Evolutionary conservation across 2,113 vertebrate species (phyloP), one percentile per base, ranked within the genome.

Genomic region (Pseudorasbora parva): DNA sequence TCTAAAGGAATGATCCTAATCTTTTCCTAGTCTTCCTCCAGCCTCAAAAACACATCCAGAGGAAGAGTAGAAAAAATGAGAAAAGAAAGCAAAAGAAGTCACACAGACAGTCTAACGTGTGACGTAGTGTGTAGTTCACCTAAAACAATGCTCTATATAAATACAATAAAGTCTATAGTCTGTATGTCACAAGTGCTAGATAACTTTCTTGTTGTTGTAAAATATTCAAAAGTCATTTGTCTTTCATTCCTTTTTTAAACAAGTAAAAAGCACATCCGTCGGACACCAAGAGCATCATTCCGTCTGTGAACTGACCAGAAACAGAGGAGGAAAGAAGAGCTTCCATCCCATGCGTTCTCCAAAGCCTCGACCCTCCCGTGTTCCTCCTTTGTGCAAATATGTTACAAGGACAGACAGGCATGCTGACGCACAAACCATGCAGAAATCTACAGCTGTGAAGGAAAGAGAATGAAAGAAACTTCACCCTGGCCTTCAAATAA

Each of bases 131-230:
- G 88, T 87, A 92, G 91, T 91, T 88, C 87, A 93, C 93, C 93
- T 90, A 92, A 92, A 96, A 95, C 94, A 94, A 93, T 81, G 91
- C 94, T 95, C 93, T 96, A 96, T 95, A 94, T 95, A 96, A 96
- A 96, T 96, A 97, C 96, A 95, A 95, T 92, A 89, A 93, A 94
- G 91, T 93, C 92, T 93, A 93, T 93, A 87, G 91, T 92, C 88
- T 94, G 94, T 93, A 91, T 94, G 93, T 94, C 95, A 95, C 94
- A 96, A 96, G 95, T 95, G 94, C 95, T 96, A 93, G 93, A 95
- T 94, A 94, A 93, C 92, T 78, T 79, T 82, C 82, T 80, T 64
- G n/a, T 90, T 88, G 41, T 90, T 92, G 87, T 96, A 92, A 93
- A 94, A 94, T 94, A 94, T 95, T 92, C 92, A 93, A 94, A 94